Conservation (phyloP, 2,888 invertebrate genomes). For the Tuta absoluta region DNA sequence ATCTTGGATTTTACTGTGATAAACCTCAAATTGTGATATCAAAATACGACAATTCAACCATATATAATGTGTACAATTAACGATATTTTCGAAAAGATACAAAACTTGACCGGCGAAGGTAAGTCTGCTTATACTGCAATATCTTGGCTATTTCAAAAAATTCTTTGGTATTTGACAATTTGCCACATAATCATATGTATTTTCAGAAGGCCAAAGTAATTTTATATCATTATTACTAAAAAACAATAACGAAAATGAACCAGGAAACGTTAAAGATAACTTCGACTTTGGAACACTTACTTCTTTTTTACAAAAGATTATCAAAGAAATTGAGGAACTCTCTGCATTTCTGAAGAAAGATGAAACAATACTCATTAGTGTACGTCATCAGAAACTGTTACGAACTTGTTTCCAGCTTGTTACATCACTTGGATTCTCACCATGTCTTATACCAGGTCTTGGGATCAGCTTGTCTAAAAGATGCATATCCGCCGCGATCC, state of each 20-base stretch:
- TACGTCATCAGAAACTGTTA: conserved; percentile 84
- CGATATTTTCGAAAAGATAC: conserved; percentile 49
- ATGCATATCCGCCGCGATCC: conserved; percentile 55
- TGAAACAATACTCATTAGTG: conserved; percentile 79
- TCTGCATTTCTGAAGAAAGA: conserved; percentile 52
- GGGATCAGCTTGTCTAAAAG: conserved; percentile 78
- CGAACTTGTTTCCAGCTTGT: conserved; percentile 83
- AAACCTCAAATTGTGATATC: not conserved
- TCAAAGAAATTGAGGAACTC: conserved; percentile 67
- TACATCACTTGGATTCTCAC: conserved; percentile 84
- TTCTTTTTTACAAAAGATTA: conserved; percentile 68
- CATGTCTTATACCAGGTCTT: conserved; percentile 84
- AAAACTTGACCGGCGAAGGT: conserved; percentile 54
- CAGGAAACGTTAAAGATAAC: conserved; percentile 33
- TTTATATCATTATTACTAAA: conserved; percentile 44
- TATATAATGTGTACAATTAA: conserved; percentile 40
- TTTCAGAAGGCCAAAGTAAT: conserved; percentile 57
- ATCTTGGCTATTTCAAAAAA: not conserved
- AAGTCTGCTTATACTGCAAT: conserved; percentile 26
- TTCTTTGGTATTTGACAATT: not conserved
- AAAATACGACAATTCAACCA: not conserved
- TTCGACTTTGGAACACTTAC: conserved; percentile 52
- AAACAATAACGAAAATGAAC: conserved; percentile 31
- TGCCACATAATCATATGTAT: not conserved
- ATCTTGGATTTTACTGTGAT: not conserved